Percentiles rank a stretch among this genome's conserved stretches.
Conservation (phyloP, 2,113 vertebrate species). For the Myotis yumanensis region DNA sequence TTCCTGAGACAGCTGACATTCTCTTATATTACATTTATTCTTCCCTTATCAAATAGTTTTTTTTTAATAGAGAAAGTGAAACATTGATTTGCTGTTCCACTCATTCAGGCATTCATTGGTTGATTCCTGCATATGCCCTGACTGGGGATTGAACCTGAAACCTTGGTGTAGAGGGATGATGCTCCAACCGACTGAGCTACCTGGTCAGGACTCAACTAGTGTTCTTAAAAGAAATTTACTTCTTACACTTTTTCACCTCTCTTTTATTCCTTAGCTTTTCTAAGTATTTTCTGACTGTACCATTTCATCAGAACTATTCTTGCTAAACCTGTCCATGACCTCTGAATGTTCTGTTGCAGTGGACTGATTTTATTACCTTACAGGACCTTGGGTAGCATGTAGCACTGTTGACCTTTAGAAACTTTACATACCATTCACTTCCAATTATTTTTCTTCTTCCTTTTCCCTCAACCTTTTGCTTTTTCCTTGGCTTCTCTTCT, state of each 20-base stretch:
- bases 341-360: slow-evolving; percentile 53
- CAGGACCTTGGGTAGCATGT: not conserved
- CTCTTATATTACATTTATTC: not conserved
- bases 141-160: too few relatives aligned
- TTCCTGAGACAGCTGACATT: not conserved
- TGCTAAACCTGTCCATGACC: slow-evolving; percentile 28
- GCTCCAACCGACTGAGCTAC: too few relatives aligned
- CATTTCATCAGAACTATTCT: not conserved
- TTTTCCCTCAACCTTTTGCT: not conserved
- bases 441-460: not conserved
- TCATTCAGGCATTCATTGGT: too few relatives aligned
- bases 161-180: too few relatives aligned
- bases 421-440: not conserved
- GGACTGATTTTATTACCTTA: not conserved
- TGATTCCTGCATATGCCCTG: too few relatives aligned
- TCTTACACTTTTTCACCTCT: not conserved
- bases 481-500: not conserved
- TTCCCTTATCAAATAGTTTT: not conserved
- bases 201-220: not conserved
- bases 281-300: slow-evolving; percentile 37
- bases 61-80: too few relatives aligned
- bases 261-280: slow-evolving; percentile 19
- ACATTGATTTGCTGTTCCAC: too few relatives aligned
- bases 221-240: slow-evolving; percentile 23
- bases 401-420: slow-evolving; percentile 23